phyloP scores from a whole-genome alignment of 2,113 vertebrate species.

The Cyanoderma ruficeps region DNA sequence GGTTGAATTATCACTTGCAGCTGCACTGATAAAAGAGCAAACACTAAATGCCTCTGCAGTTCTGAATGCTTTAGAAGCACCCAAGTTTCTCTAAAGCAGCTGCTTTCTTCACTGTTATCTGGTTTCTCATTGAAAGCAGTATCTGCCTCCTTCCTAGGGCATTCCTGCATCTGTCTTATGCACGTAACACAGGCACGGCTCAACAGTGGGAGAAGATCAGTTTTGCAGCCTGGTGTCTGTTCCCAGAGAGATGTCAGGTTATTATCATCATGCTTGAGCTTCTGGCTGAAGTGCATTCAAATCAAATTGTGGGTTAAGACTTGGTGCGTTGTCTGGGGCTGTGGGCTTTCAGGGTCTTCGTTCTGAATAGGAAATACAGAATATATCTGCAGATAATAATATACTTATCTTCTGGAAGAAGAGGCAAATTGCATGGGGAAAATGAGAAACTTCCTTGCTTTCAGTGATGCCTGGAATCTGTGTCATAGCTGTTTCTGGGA shows the following conservation, averaged over 20 bases:
- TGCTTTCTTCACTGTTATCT: conserved; percentile 67
- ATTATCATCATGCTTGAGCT: conserved; percentile 43
- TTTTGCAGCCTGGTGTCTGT: conserved; percentile 56
- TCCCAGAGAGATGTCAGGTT: conserved; percentile 1
- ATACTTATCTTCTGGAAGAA: background rate
- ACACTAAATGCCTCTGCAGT: conserved; percentile 64
- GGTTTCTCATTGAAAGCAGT: conserved; percentile 34
- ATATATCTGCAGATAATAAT: conserved; percentile 12
- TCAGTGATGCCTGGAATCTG: background rate
- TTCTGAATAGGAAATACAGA: conserved; percentile 46
- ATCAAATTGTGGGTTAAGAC: conserved; percentile 2
- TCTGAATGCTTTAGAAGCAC: conserved; percentile 60
- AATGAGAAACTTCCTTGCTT: background rate
- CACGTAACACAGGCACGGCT: conserved; percentile 63
- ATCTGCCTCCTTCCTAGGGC: conserved; percentile 57
- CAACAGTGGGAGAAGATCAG: conserved; percentile 37
- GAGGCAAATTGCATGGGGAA: conserved; percentile 6
- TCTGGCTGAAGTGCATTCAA: conserved; percentile 53
- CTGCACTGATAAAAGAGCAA: conserved; percentile 78
- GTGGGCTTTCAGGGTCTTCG: background rate
- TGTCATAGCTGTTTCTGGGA: background rate
- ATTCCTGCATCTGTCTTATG: conserved; percentile 71
- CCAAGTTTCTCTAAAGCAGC: conserved; percentile 69
- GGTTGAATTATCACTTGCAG: conserved; percentile 75
- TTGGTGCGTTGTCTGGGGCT: background rate